Evolutionary conservation across 2,888 invertebrate species (phyloP).

Genomic region (Netelia melanura): DNA sequence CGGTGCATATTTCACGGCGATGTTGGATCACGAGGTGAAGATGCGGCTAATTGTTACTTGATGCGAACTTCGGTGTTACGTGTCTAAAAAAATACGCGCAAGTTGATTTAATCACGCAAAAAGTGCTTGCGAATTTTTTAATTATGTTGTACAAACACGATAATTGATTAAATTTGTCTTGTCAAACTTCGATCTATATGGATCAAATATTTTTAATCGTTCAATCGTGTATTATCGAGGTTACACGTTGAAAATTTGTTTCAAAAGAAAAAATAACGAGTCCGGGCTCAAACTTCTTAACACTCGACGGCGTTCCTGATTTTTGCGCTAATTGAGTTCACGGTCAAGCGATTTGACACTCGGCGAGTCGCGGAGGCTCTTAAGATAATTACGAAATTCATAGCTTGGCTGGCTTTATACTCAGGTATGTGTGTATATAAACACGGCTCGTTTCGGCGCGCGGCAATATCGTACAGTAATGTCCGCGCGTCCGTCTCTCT

Average conservation of each 20-base stretch:
- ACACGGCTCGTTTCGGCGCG: slow-evolving; percentile 57
- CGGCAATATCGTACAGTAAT: slow-evolving; percentile 63
- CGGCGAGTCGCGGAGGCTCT: slow-evolving; percentile 25
- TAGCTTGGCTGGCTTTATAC: slow-evolving; percentile 25
- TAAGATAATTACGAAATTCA: slow-evolving; percentile 59
- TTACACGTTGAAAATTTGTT: neutral
- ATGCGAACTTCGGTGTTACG: neutral
- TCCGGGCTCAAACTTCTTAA: neutral
- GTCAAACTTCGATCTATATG: neutral
- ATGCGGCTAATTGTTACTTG: neutral
- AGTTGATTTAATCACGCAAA: neutral
- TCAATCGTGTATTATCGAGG: neutral
- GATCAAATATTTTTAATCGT: neutral
- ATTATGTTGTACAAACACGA: neutral
- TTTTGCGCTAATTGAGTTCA: slow-evolving; percentile 72
- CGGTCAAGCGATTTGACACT: slow-evolving; percentile 71
- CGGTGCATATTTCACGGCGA: neutral
- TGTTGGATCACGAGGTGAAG: slow-evolving; percentile 3
- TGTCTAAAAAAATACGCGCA: neutral
- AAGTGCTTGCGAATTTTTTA: neutral
- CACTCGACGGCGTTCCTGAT: slow-evolving; percentile 51
- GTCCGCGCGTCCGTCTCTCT: slow-evolving; percentile 49
- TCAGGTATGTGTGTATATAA: neutral
- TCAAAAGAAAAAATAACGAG: neutral
- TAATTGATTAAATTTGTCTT: neutral